Percentiles rank a stretch among this genome's conserved stretches.
Conservation (phyloP, 2,888 invertebrate genomes). For the Malachius bipustulatus region DNA sequence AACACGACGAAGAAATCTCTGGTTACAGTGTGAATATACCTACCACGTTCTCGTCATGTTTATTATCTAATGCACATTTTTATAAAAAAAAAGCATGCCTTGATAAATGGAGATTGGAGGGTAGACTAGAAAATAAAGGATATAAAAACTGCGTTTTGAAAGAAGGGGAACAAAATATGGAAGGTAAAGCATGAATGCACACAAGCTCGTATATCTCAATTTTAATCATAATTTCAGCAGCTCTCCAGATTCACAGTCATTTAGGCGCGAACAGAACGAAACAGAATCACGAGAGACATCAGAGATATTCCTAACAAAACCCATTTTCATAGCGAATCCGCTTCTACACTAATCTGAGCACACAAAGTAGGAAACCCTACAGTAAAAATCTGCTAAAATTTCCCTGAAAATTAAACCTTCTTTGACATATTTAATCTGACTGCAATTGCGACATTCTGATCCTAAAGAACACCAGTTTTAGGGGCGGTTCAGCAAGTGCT, state of each 20-base stretch:
- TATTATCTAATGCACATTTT: no score
- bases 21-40: no score
- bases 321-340: conserved; percentile 27
- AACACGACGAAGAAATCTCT: no score
- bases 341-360: conserved; percentile 27
- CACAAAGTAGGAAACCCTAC: conserved; percentile 32
- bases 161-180: no score
- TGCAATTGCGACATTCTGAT: conserved; percentile 8
- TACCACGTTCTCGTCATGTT: no score
- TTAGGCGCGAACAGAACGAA: conserved; percentile 33
- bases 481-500: conserved; percentile 13
- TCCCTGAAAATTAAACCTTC: conserved; percentile 39
- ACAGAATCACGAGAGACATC: conserved; percentile 26
- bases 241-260: conserved; percentile 32
- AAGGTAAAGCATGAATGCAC: conserved; percentile 13
- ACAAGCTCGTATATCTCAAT: conserved; percentile 24
- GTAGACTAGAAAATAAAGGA: no score
- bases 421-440: conserved; percentile 37
- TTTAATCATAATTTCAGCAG: conserved; percentile 32
- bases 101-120: no score
- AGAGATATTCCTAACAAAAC: conserved; percentile 31
- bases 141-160: no score
- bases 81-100: no score
- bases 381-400: conserved; percentile 37
- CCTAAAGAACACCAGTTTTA: conserved; percentile 4